Evolutionary conservation across 2,113 vertebrate genomes (phyloP), one percentile per base, ranked within the genome.

Genomic region (Tachycineta bicolor): DNA sequence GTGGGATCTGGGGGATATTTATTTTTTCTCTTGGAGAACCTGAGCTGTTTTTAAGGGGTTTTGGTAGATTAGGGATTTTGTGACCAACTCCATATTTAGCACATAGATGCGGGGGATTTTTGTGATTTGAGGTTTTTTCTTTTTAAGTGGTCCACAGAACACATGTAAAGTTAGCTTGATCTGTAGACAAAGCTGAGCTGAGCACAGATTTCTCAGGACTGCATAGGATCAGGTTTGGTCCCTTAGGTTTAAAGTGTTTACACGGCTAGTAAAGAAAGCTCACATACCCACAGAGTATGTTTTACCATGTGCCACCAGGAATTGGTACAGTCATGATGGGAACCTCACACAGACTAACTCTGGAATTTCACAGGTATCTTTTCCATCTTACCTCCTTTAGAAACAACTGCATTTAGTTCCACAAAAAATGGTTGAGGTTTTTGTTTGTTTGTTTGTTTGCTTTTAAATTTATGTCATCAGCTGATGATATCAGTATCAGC

Each of bases 81-180:
- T 1, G 3, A 31, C 44, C 19, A 68, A 17, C 19, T 67, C 37
- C 12, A 8, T 59, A 39, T 69, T 87, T 85, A 85, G 33, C 59
- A 69, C 6, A n/a, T 12, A 28, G 8, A 24, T 14, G 2, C 29
- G 10, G 0, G 9, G 0, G 1, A 2, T 21, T 39, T 73, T 24
- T 6, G 20, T 67, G 16, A 6, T 52, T 74, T 60, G 5, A 6
- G 3, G 8, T 18, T 49, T 53, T 44, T 56, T 56, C 28, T 73
- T 83, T 78, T 47, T 22, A 39, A 14, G 3, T 43, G 15, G 10
- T 17, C n/a, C 39, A 31, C 43, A 59, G 65, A 88, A 79, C 65
- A 24, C 12, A 7, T 1, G 1, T 82, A 73, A 39, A 0, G 0
- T 83, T 75, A 62, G 8, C n/a, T 73, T 65, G 58, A 4, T 80